Conservation (phyloP, 2,113 vertebrate genomes). For the Neolamprologus kungweensis region DNA sequence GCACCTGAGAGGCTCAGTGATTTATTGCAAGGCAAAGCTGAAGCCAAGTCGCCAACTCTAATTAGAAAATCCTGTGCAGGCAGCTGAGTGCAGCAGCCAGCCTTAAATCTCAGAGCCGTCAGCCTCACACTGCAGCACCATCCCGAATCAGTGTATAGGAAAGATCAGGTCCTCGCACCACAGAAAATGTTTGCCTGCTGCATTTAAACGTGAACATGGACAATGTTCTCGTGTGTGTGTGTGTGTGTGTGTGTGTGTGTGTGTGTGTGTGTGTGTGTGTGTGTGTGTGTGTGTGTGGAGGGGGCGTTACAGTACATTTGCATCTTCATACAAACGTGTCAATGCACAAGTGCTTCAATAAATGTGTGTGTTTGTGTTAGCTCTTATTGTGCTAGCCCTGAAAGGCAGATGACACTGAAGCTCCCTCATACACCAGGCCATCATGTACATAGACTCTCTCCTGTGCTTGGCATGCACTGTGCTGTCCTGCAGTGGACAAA, state of each 20-base stretch:
- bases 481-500: not conserved
- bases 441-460: not conserved
- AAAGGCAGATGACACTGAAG: not conserved
- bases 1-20: slow-evolving; percentile 72
- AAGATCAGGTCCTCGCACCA: not conserved
- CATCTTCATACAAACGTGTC: not conserved
- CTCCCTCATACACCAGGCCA: not conserved
- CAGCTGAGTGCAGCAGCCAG: slow-evolving; percentile 64
- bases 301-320: not conserved
- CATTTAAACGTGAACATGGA: not conserved
- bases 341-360: not conserved
- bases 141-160: slow-evolving; percentile 5
- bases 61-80: slow-evolving; percentile 75
- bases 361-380: not conserved
- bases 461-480: not conserved
- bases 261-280: not conserved
- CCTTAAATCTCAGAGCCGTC: slow-evolving; percentile 59
- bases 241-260: not conserved
- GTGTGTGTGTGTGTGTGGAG: not conserved
- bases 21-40: slow-evolving; percentile 70
- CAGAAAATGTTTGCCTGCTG: not conserved
- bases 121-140: slow-evolving; percentile 54
- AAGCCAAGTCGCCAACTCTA: slow-evolving; percentile 71
- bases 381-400: not conserved
- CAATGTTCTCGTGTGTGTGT: not conserved